Evolutionary conservation across 2,888 invertebrate genomes (phyloP).

Genomic region (Protonemura montana): DNA sequence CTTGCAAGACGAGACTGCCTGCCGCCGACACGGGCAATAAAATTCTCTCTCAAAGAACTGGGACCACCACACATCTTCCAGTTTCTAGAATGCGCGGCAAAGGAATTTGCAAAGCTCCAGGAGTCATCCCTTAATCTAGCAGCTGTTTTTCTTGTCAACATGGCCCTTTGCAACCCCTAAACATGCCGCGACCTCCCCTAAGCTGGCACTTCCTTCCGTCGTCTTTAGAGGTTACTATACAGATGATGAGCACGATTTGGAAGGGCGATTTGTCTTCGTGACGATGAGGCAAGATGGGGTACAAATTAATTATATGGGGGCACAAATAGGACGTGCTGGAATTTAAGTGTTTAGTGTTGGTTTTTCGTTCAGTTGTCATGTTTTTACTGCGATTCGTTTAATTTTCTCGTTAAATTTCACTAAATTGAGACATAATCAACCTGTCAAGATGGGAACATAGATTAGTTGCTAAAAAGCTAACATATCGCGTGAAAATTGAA

Average conservation of each 20-base stretch:
- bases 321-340: conserved; percentile 8
- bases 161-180: conserved; percentile 34
- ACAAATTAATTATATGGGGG: conserved; percentile 1
- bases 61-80: background rate
- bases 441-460: too few relatives aligned
- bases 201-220: conserved; percentile 29
- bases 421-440: too few relatives aligned
- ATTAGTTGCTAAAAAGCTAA: too few relatives aligned
- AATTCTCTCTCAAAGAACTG: background rate
- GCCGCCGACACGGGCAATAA: background rate
- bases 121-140: conserved; percentile 20
- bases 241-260: background rate
- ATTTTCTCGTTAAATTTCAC: too few relatives aligned
- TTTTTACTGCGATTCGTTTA: too few relatives aligned
- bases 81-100: background rate
- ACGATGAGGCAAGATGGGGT: background rate
- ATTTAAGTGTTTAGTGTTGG: too few relatives aligned
- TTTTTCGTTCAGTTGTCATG: too few relatives aligned
- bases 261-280: conserved; percentile 10
- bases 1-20: conserved; percentile 1
- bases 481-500: too few relatives aligned
- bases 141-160: conserved; percentile 42
- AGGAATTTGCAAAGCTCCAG: background rate
- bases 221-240: background rate
- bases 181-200: conserved; percentile 36